Base-by-base conservation (phyloP, 2,113 vertebrate genomes). In the Leiothrix lutea region DNA sequence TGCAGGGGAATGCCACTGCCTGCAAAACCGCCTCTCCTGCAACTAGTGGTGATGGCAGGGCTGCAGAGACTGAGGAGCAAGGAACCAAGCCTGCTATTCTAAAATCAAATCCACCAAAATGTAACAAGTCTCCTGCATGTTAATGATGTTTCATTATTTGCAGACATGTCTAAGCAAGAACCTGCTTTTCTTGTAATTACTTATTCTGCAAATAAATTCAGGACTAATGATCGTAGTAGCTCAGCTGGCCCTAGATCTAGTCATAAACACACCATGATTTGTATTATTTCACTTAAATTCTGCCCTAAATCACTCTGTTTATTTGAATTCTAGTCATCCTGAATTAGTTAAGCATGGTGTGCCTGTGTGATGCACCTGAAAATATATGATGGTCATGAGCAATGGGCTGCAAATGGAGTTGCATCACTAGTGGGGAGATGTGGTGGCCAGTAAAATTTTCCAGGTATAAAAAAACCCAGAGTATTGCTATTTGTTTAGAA, bases 11-110 rank as follows among this genome's bases (percentile, higher is more conserved):
- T 66, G 81, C 75, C 24, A 33, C 73, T 66, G 58, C 36, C 86
- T 74, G 75, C 2, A 3, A 92, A 60, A 81, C 64, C 5, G 7
- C 47, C 54, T 64, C 92, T 44, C 53, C 66, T 91, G 79, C 88
- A 97, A 79, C 92, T 89, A 86, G 86, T 69, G 93, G 70, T 54
- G 58, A 66, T 70, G 77, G 80, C 57, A 88, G 42, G 38, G 44
- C 80, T 86, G 31, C 18, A 36, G 47, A 86, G 65, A 31, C 48
- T 21, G 54, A 23, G 38, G 23, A 86, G 36, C 53, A 47, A n/a
- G 45, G 74, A 93, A 73, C 40, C 11, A 66, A 95, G 48, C 24
- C 28, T 83, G 64, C 16, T 45, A 36, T 62, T 89, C 0, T 40
- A 86, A 87, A 87, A 65, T 50, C 57, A 48, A 53, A 72, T 71